Conservation (phyloP, 2,113 vertebrate species). For the Pelecanus crispus region DNA sequence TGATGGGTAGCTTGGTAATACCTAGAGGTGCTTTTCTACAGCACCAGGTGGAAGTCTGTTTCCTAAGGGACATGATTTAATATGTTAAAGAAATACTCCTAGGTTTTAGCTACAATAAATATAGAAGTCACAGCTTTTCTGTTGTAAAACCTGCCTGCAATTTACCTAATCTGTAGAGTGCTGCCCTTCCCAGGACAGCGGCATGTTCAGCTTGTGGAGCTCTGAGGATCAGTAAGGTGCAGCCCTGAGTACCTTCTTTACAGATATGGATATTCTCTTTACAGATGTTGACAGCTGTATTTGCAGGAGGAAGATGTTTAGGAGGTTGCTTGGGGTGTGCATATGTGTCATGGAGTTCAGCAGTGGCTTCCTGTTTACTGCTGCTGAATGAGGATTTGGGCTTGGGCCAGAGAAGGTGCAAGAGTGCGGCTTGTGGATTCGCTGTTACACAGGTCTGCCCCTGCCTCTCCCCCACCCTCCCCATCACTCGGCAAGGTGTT, state of each 20-base stretch:
- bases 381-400: not conserved
- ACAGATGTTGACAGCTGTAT: not conserved
- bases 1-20: not conserved
- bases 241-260: not conserved
- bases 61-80: accelerated
- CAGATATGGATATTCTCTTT: not conserved
- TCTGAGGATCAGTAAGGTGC: not conserved
- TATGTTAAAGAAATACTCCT: not conserved
- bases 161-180: not conserved
- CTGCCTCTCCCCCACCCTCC: not conserved
- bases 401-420: not conserved
- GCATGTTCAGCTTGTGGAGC: not conserved
- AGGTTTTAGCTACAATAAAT: not conserved
- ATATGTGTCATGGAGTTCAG: not conserved
- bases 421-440: not conserved
- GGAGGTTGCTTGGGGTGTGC: not conserved
- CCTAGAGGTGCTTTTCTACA: not conserved
- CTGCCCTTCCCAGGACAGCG: not conserved
- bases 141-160: not conserved
- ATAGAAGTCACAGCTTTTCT: not conserved
- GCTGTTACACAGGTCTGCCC: not conserved
- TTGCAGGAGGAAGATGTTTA: not conserved
- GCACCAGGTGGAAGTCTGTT: not conserved
- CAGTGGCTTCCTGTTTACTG: constrained; percentile 31
- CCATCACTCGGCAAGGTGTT: not conserved